Conservation (phyloP, 2,888 invertebrate genomes). For the Bembecia ichneumoniformis region DNA sequence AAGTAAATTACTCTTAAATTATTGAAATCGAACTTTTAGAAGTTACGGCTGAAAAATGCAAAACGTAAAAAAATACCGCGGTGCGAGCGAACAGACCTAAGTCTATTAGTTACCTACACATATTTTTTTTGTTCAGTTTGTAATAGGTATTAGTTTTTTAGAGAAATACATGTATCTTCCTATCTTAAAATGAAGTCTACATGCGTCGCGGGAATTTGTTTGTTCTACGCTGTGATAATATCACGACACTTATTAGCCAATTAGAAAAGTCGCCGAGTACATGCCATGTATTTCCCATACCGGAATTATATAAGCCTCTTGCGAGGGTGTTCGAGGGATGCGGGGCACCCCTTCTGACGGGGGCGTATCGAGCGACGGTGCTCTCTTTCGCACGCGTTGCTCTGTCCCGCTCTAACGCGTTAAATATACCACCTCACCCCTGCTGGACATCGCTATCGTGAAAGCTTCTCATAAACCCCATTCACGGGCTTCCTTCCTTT, state of each 20-base stretch:
- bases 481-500: constrained; percentile 29
- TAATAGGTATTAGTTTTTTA: too few relatives aligned
- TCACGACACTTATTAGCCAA: constrained; percentile 28
- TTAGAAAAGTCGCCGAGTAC: constrained; percentile 30
- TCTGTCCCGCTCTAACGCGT: constrained; percentile 14
- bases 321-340: constrained; percentile 19
- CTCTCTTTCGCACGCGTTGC: constrained; percentile 25
- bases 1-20: too few relatives aligned
- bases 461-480: constrained; percentile 24
- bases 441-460: constrained; percentile 15
- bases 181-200: too few relatives aligned
- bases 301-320: constrained; percentile 24
- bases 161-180: too few relatives aligned
- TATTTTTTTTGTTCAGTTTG: too few relatives aligned
- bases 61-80: too few relatives aligned
- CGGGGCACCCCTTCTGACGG: constrained; percentile 36
- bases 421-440: not conserved
- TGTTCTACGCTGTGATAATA: too few relatives aligned
- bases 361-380: constrained; percentile 44
- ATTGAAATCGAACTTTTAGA: too few relatives aligned
- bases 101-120: too few relatives aligned
- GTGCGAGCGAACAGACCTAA: too few relatives aligned
- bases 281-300: constrained; percentile 29
- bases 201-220: too few relatives aligned
- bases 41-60: too few relatives aligned